Conservation (phyloP, 2,797 vertebrate species). For the Todus mexicanus region DNA sequence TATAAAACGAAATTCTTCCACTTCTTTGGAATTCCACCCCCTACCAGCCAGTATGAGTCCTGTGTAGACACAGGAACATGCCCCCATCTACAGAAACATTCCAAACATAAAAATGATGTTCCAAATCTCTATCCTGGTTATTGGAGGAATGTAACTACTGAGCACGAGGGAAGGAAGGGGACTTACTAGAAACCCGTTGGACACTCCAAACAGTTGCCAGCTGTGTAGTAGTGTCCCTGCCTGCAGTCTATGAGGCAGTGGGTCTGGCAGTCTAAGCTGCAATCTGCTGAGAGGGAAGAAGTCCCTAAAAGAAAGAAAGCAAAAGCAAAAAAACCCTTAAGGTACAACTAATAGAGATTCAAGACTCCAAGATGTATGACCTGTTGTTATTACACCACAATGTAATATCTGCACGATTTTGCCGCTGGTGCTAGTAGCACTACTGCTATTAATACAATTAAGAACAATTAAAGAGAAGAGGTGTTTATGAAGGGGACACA, state of each 20-base stretch:
- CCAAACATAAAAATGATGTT: fast-evolving
- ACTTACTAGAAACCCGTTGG: constrained; percentile 85
- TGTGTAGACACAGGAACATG: background rate
- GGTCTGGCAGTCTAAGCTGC: constrained; percentile 23
- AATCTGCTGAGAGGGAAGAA: background rate
- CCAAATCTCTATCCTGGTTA: background rate
- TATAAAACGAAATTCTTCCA: background rate
- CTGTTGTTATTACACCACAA: background rate
- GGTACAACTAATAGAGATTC: background rate
- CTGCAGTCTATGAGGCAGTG: constrained; percentile 70
- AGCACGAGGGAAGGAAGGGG: background rate
- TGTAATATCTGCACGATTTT: background rate
- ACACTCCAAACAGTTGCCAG: constrained; percentile 81
- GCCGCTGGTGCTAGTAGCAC: background rate
- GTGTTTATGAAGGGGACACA: background rate
- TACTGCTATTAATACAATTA: background rate
- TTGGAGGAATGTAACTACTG: fast-evolving
- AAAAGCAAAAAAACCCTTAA: background rate
- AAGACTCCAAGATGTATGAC: background rate
- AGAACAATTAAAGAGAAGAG: background rate
- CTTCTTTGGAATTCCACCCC: background rate
- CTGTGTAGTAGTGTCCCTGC: constrained; percentile 74
- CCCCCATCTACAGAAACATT: background rate
- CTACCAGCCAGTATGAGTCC: fast-evolving
- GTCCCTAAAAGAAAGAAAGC: constrained; percentile 7